Evolutionary conservation across 2,797 vertebrate genomes (phyloP).

Genomic region (Mus minutoides): DNA sequence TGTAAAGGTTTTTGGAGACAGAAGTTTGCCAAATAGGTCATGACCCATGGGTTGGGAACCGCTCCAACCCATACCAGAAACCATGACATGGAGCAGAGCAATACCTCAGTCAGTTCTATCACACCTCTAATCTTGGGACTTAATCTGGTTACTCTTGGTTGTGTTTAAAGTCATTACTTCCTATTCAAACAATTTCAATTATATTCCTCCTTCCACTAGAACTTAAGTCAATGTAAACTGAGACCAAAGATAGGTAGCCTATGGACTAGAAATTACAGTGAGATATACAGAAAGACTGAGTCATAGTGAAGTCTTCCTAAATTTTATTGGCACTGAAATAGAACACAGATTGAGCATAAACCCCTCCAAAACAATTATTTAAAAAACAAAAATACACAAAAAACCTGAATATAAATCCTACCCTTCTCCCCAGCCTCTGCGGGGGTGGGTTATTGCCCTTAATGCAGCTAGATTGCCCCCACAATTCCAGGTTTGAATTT

Average conservation of each 20-base stretch:
- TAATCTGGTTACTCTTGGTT: background rate
- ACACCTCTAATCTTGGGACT: background rate
- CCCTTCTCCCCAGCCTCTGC: slow-evolving; percentile 64
- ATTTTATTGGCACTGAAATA: slow-evolving; percentile 91
- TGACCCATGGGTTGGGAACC: background rate
- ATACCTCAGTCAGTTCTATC: background rate
- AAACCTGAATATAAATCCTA: slow-evolving; percentile 76
- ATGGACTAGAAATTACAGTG: slow-evolving; percentile 17
- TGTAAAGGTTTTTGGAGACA: background rate
- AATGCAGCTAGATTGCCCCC: slow-evolving; percentile 66
- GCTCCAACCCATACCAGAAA: background rate
- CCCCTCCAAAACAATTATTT: slow-evolving; percentile 74
- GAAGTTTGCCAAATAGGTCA: background rate
- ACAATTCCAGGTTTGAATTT: slow-evolving; percentile 78
- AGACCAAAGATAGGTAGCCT: background rate
- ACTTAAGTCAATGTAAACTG: slow-evolving; percentile 29
- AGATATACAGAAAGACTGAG: slow-evolving; percentile 66
- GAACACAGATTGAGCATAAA: slow-evolving; percentile 84
- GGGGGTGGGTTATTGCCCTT: slow-evolving; percentile 55
- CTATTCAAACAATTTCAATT: slow-evolving; percentile 9
- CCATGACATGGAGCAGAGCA: background rate
- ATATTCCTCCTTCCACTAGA: background rate
- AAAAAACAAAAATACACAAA: slow-evolving; percentile 52
- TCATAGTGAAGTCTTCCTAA: slow-evolving; percentile 83
- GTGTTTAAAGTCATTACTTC: background rate